Conservation (phyloP, 2,113 vertebrate genomes). For the Crotophaga sulcirostris region DNA sequence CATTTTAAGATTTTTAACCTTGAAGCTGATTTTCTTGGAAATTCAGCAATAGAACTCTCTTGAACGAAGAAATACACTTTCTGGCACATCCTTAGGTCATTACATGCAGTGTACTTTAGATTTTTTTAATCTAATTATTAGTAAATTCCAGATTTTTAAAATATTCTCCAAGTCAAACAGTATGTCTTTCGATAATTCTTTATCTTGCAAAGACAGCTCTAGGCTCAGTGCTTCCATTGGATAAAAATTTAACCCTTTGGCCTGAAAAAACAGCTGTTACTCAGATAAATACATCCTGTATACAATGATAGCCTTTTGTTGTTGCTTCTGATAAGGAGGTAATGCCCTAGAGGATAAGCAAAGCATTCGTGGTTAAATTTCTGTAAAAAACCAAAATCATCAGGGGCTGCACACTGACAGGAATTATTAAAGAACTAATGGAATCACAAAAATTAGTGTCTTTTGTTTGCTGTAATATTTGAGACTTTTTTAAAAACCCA, state of each 20-base stretch:
- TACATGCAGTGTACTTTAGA: not conserved
- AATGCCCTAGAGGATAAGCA: slow-evolving; percentile 8
- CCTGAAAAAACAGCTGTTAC: not conserved
- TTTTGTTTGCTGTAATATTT: not conserved
- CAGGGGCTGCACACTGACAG: not conserved
- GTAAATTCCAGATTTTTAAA: not conserved
- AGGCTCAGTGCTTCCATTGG: slow-evolving; percentile 2
- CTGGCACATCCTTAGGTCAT: not conserved
- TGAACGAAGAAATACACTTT: not conserved
- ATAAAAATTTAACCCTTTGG: slow-evolving; percentile 6
- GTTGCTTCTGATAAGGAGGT: not conserved
- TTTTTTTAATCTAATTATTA: not conserved
- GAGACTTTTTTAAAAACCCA: not conserved
- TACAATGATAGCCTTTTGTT: slow-evolving; percentile 13
- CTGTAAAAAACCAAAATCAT: not conserved
- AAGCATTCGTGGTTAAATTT: not conserved
- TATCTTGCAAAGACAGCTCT: slow-evolving; percentile 25
- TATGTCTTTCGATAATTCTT: slow-evolving; percentile 3
- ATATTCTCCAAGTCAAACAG: slow-evolving; percentile 8
- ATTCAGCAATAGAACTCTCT: not conserved
- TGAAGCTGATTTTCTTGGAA: not conserved
- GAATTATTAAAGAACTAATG: not conserved
- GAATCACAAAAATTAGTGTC: not conserved
- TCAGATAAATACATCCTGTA: slow-evolving; percentile 3
- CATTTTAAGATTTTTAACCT: not conserved